These are phyloP conservation scores for Rhadina sibilatrix DNA, from an alignment of 2,113 vertebrate genomes.

Conservation along the genomic window DNA sequence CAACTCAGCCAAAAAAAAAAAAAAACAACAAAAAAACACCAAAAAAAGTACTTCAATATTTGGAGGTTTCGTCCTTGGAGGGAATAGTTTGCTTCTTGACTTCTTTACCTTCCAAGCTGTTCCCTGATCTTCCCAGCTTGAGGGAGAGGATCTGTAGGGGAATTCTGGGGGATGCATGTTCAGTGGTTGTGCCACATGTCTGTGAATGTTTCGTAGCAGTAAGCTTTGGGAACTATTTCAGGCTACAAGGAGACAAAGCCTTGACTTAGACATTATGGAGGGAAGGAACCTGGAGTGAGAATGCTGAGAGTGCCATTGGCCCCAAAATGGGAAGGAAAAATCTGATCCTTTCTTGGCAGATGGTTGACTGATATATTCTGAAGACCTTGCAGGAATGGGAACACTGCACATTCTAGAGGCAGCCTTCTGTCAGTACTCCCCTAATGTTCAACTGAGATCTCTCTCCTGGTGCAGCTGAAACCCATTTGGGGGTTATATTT, in stretches of 20 bases:
- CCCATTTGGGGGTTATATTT: not conserved
- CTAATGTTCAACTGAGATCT: not conserved
- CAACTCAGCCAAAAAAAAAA: not conserved
- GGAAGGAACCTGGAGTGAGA: not conserved
- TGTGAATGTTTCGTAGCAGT: not conserved
- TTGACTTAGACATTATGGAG: not conserved
- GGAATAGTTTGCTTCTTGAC: not conserved
- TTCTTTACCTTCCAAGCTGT: not conserved
- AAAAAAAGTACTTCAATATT: not conserved
- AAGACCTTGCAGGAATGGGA: not conserved
- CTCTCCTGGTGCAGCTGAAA: not conserved
- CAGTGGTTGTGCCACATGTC: not conserved
- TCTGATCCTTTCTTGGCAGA: not conserved
- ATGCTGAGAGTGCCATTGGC: not conserved
- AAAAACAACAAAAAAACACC: too few relatives aligned
- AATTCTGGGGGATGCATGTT: not conserved
- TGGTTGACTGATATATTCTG: not conserved
- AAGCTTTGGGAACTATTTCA: not conserved
- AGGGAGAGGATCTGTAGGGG: not conserved
- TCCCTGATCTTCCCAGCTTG: not conserved
- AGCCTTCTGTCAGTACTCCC: not conserved
- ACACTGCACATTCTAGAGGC: not conserved
- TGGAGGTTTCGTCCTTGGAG: not conserved
- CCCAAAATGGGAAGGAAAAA: too few relatives aligned
- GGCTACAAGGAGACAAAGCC: not conserved